phyloP scores from a whole-genome alignment of 53 echinoderm and acorn worm species.

The Arbacia lixula region DNA sequence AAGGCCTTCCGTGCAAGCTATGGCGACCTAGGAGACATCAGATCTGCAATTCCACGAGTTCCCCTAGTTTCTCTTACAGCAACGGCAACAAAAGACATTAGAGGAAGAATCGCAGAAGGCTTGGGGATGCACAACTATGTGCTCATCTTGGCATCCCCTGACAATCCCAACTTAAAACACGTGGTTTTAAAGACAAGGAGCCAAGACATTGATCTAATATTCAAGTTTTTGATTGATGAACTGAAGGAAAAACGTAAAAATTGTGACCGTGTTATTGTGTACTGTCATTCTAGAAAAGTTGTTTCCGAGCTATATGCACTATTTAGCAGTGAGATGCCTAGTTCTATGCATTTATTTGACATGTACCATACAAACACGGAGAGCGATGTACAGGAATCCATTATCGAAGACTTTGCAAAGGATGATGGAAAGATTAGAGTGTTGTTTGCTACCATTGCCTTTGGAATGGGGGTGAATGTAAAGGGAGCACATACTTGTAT shows the following conservation, averaged over 20 bases:
- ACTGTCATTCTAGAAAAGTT: conserved; percentile 49
- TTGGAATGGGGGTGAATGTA: conserved; percentile 39
- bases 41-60: not conserved
- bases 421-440: too few relatives aligned
- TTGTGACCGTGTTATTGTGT: conserved; percentile 30
- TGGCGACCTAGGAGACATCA: conserved; percentile 6
- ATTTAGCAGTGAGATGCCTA: not conserved
- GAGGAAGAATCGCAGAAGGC: not conserved
- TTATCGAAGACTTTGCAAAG: too few relatives aligned
- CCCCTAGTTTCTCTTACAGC: conserved; percentile 47
- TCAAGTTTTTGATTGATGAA: conserved; percentile 19
- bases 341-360: not conserved
- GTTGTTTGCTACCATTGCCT: conserved; percentile 47
- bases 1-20: conserved; percentile 6
- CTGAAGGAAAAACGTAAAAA: not conserved
- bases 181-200: conserved; percentile 5
- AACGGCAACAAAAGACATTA: conserved; percentile 29
- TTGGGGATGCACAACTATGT: conserved; percentile 31
- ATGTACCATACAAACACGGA: conserved; percentile 61
- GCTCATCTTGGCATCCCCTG: not conserved
- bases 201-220: conserved; percentile 19
- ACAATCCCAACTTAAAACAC: conserved; percentile 26
- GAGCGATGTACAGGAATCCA: too few relatives aligned
- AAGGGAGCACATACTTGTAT: conserved; percentile 42
- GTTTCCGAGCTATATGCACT: conserved; percentile 31